phyloP scores from a whole-genome alignment of 2,797 vertebrate species.

The Steatocranus sp. region DNA sequence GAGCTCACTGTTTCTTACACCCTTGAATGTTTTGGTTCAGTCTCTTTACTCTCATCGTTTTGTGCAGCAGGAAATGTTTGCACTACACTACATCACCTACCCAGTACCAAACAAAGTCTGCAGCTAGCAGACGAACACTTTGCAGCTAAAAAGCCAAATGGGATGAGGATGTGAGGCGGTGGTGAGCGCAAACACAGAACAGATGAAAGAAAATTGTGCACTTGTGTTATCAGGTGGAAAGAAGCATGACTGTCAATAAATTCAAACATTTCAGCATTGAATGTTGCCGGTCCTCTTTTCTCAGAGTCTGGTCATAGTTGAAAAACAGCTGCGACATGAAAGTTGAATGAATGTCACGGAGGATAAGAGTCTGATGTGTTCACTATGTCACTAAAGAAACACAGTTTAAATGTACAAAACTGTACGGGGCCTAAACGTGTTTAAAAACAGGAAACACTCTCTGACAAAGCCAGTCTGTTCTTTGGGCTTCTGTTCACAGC shows the following conservation, averaged over 20 bases:
- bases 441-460: background rate
- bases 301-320: background rate
- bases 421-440: fast-evolving
- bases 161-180: background rate
- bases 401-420: background rate
- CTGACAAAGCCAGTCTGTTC: background rate
- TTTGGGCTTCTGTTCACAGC: background rate
- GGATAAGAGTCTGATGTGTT: background rate
- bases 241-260: background rate
- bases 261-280: background rate
- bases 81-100: background rate
- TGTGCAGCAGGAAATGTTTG: background rate
- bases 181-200: background rate
- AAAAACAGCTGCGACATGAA: background rate
- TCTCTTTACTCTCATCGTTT: background rate
- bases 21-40: background rate
- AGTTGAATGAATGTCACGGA: background rate
- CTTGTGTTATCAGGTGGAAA: background rate
- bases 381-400: background rate
- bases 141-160: background rate
- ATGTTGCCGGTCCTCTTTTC: background rate
- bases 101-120: background rate
- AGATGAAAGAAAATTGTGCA: background rate
- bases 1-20: background rate
- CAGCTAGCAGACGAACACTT: background rate